A percentile compares a stretch with the other conserved stretches of the same genome.
Evolutionary conservation across 2,113 vertebrate genomes (phyloP).

Genomic region (Hylia prasina): DNA sequence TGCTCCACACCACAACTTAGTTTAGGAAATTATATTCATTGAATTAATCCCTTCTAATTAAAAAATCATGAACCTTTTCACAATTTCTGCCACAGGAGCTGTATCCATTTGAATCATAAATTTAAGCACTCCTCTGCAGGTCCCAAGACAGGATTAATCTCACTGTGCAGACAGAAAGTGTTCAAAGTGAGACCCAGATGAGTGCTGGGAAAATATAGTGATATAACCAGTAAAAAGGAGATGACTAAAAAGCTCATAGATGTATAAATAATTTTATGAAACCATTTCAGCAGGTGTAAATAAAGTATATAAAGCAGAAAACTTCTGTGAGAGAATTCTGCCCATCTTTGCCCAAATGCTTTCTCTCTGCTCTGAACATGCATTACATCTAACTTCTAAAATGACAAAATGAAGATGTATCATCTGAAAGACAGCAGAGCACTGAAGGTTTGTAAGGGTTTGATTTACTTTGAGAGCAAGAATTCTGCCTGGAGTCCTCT

Average conservation of each 20-base stretch:
- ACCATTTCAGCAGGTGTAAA: neutral
- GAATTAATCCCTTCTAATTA: neutral
- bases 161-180: neutral
- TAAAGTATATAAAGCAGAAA: neutral
- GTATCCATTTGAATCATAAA: conserved; percentile 5
- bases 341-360: neutral
- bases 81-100: conserved; percentile 4
- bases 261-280: neutral
- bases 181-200: neutral
- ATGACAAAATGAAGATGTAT: neutral
- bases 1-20: neutral
- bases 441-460: neutral
- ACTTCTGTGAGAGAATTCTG: neutral
- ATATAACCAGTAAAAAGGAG: neutral
- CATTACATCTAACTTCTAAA: neutral
- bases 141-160: neutral
- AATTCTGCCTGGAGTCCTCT: neutral
- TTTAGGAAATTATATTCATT: conserved; percentile 10
- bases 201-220: neutral
- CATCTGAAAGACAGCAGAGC: neutral
- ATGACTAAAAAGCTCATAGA: neutral
- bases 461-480: neutral
- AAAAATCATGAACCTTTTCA: conserved; percentile 2
- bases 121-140: conserved; percentile 1
- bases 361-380: rapidly evolving